These are phyloP conservation scores for Microcebus lehilahytsara DNA, from an alignment of 2,113 vertebrate species.

Conservation along the genomic window DNA sequence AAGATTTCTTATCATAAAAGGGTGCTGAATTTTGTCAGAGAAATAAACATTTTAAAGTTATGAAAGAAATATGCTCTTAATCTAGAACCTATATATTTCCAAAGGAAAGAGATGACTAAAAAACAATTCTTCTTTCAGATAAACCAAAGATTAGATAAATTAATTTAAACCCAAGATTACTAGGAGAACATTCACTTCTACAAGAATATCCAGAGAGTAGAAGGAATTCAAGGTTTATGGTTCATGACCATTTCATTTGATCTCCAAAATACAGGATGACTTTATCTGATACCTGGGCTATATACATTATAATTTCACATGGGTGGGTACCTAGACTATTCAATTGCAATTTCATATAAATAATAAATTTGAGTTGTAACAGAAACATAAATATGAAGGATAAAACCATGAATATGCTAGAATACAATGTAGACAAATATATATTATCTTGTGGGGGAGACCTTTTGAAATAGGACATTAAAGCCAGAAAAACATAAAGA, in stretches of 20 bases:
- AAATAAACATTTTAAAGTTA: not conserved
- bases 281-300: not conserved
- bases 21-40: too few relatives aligned
- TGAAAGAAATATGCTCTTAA: not conserved
- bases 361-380: not conserved
- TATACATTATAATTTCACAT: not conserved
- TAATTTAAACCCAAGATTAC: not conserved
- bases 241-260: not conserved
- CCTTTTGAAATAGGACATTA: not conserved
- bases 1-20: too few relatives aligned
- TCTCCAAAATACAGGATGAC: not conserved
- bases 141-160: not conserved
- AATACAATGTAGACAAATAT: not conserved
- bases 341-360: not conserved
- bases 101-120: not conserved
- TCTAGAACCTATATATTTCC: not conserved
- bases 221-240: not conserved
- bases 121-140: not conserved
- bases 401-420: not conserved
- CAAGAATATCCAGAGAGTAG: not conserved
- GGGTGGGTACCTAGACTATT: not conserved
- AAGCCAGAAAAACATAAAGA: not conserved
- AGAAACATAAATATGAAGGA: not conserved
- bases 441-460: not conserved
- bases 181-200: not conserved